These are phyloP conservation scores for Charaxes varanes DNA, from an alignment of 1,140 invertebrate genomes.

Conservation along the genomic window DNA sequence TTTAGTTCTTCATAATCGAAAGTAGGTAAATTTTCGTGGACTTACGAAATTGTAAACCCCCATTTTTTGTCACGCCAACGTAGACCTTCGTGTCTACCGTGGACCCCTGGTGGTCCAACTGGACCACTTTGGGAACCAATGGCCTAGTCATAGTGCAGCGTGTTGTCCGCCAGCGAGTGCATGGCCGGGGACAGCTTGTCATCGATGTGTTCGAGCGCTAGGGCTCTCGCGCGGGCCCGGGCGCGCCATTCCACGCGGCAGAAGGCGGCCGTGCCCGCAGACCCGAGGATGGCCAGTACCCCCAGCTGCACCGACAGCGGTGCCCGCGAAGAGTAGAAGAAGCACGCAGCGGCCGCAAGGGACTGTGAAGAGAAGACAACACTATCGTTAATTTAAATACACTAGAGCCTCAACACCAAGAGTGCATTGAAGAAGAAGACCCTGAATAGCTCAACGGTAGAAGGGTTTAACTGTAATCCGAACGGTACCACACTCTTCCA, in stretches of 20 bases:
- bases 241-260: conserved; percentile 83
- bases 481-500: too few relatives aligned
- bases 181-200: conserved; percentile 44
- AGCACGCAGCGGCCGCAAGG: conserved; percentile 89
- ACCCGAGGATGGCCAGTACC: conserved; percentile 83
- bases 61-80: too few relatives aligned
- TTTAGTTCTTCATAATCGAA: too few relatives aligned
- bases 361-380: conserved; percentile 82
- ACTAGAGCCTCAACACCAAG: not conserved
- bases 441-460: too few relatives aligned
- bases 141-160: conserved; percentile 57
- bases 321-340: conserved; percentile 89
- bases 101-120: too few relatives aligned
- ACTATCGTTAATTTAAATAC: not conserved
- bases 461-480: too few relatives aligned
- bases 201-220: conserved; percentile 35
- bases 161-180: conserved; percentile 50
- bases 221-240: conserved; percentile 41
- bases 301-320: conserved; percentile 86
- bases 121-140: too few relatives aligned
- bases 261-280: conserved; percentile 87
- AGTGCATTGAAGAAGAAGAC: not conserved
- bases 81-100: too few relatives aligned
- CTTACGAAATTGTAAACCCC: too few relatives aligned
- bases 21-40: too few relatives aligned